Conservation (phyloP, 1,140 invertebrate genomes). For the Microplitis demolitor region DNA sequence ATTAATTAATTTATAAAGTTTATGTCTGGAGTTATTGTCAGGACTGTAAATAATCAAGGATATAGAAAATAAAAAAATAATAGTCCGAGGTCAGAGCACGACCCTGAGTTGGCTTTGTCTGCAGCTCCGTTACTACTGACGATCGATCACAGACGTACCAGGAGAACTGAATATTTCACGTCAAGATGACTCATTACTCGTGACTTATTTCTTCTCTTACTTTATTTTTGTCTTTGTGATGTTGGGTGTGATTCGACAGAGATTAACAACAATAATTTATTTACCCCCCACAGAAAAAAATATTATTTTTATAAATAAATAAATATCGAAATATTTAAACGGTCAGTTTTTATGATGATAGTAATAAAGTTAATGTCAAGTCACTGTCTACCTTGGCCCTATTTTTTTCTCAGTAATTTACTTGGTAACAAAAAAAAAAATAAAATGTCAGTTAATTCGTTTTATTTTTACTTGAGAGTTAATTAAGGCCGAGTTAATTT, state of each 20-base stretch:
- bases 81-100: neutral
- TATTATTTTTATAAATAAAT: neutral
- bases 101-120: neutral
- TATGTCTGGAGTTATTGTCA: too few relatives aligned
- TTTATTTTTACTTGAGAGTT: too few relatives aligned
- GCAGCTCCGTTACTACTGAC: neutral
- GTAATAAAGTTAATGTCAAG: constrained; percentile 3
- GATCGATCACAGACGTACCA: constrained; percentile 3
- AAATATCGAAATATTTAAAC: neutral
- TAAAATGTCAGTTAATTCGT: too few relatives aligned
- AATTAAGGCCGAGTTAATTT: too few relatives aligned
- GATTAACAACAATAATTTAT: neutral
- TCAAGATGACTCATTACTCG: constrained; percentile 4
- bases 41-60: neutral
- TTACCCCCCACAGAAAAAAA: too few relatives aligned
- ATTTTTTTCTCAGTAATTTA: too few relatives aligned
- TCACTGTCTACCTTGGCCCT: constrained; percentile 19
- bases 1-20: too few relatives aligned
- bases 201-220: neutral
- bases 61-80: neutral
- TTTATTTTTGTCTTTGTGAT: neutral
- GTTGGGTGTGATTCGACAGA: neutral
- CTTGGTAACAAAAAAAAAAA: too few relatives aligned
- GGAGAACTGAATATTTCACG: constrained; percentile 1
- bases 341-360: neutral